Conservation (phyloP, 2,888 invertebrate species). For the Tricholauxania praeusta region DNA sequence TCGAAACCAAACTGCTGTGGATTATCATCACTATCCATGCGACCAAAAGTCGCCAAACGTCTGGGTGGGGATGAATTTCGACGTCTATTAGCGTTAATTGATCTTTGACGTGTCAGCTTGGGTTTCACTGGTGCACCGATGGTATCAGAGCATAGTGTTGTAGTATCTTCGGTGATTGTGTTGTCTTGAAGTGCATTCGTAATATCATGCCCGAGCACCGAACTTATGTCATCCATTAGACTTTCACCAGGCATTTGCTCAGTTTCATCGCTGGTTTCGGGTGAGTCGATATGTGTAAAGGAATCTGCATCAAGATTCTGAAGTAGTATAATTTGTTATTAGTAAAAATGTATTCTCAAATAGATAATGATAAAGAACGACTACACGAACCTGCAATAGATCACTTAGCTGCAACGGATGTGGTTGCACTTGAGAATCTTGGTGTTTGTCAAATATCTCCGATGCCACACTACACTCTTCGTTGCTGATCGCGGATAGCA, state of each 20-base stretch:
- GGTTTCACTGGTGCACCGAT: conserved; percentile 50
- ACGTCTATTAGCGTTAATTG: conserved; percentile 61
- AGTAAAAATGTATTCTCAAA: neutral
- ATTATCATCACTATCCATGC: conserved; percentile 67
- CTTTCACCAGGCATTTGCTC: conserved; percentile 83
- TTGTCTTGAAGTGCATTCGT: conserved; percentile 76
- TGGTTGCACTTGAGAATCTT: conserved; percentile 42
- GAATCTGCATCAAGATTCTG: conserved; percentile 68
- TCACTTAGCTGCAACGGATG: conserved; percentile 60
- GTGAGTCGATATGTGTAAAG: conserved; percentile 86
- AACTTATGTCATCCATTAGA: conserved; percentile 83
- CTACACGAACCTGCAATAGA: conserved; percentile 61
- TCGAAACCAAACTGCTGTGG: conserved; percentile 76
- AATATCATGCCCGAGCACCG: conserved; percentile 78
- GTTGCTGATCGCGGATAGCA: conserved; percentile 75
- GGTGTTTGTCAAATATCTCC: conserved; percentile 73
- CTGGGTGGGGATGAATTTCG: conserved; percentile 70
- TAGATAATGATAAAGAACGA: no score
- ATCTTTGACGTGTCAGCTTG: conserved; percentile 52
- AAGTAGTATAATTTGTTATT: neutral
- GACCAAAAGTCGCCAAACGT: conserved; percentile 68
- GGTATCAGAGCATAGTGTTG: conserved; percentile 73
- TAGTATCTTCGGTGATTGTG: conserved; percentile 79
- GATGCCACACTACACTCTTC: conserved; percentile 80
- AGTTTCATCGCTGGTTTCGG: conserved; percentile 82